A percentile compares a stretch with the other conserved stretches of the same genome.
Evolutionary conservation across 2,797 vertebrate species (phyloP).

Genomic region (Paratrypauchen microcephalus): DNA sequence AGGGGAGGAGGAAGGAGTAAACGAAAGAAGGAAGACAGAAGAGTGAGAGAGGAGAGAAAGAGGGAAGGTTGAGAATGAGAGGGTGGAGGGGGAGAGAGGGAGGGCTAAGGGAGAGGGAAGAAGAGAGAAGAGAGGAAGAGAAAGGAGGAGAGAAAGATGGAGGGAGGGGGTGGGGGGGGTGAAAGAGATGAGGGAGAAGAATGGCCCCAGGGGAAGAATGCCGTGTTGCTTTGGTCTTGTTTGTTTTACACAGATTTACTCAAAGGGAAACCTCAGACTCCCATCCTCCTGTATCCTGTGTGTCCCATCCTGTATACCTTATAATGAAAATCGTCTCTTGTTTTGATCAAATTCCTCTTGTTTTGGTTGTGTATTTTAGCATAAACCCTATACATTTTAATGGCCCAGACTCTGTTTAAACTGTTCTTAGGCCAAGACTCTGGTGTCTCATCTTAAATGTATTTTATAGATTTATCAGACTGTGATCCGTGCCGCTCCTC

Average conservation of each 20-base stretch:
- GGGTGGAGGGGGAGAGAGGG: too few species aligned
- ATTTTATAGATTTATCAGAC: background rate
- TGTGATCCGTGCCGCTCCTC: background rate
- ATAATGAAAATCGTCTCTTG: background rate
- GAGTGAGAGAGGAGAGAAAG: too few species aligned
- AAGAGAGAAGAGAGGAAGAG: too few species aligned
- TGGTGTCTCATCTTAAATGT: background rate
- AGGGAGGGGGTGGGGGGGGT: too few species aligned
- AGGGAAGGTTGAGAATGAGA: too few species aligned
- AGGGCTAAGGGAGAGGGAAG: too few species aligned
- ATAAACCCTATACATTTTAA: background rate
- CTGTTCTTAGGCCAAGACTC: too few species aligned
- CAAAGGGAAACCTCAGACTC: background rate
- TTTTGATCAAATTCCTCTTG: background rate
- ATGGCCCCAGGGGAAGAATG: background rate
- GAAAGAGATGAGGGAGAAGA: too few species aligned
- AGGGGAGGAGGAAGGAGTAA: too few species aligned
- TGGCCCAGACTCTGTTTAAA: background rate
- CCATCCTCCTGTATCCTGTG: background rate
- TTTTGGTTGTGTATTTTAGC: background rate
- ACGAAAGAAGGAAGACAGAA: too few species aligned
- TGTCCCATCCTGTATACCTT: too few species aligned
- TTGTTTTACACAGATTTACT: conserved; percentile 35
- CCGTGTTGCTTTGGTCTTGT: conserved; percentile 22
- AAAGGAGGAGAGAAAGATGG: too few species aligned